These are phyloP conservation scores for Ridgeia piscesae DNA, from an alignment of 1,140 invertebrate genomes.

Conservation along the genomic window DNA sequence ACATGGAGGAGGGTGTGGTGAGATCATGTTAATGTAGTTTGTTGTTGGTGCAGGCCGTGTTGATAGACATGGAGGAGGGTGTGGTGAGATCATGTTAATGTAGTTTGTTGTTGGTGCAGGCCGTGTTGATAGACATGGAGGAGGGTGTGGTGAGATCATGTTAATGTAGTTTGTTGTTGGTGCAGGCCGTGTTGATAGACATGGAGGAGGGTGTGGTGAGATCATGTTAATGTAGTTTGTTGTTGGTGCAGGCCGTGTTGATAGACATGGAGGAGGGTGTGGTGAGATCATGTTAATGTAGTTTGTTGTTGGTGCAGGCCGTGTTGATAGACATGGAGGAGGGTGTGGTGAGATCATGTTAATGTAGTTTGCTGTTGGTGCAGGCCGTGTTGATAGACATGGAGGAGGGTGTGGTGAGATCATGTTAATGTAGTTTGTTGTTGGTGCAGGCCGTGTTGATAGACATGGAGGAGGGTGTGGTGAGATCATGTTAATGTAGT, in stretches of 20 bases:
- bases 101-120: slow-evolving; percentile 46
- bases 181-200: slow-evolving; percentile 67
- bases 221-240: slow-evolving; percentile 49
- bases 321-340: slow-evolving; percentile 75
- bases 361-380: slow-evolving; percentile 18
- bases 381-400: slow-evolving; percentile 70
- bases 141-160: slow-evolving; percentile 68
- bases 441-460: slow-evolving; percentile 63
- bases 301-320: slow-evolving; percentile 52
- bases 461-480: slow-evolving; percentile 75
- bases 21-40: slow-evolving; percentile 54
- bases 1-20: slow-evolving; percentile 74
- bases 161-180: neutral
- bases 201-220: slow-evolving; percentile 73
- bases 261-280: slow-evolving; percentile 77
- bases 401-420: slow-evolving; percentile 72
- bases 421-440: slow-evolving; percentile 37
- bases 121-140: slow-evolving; percentile 73
- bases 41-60: slow-evolving; percentile 58
- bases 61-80: slow-evolving; percentile 75
- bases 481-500: slow-evolving; percentile 56
- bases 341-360: slow-evolving; percentile 65
- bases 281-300: slow-evolving; percentile 57
- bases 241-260: slow-evolving; percentile 61
- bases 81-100: slow-evolving; percentile 62